These are phyloP conservation scores for Taurulus bubalis DNA, from an alignment of 2,113 vertebrate species.

Conservation along the genomic window DNA sequence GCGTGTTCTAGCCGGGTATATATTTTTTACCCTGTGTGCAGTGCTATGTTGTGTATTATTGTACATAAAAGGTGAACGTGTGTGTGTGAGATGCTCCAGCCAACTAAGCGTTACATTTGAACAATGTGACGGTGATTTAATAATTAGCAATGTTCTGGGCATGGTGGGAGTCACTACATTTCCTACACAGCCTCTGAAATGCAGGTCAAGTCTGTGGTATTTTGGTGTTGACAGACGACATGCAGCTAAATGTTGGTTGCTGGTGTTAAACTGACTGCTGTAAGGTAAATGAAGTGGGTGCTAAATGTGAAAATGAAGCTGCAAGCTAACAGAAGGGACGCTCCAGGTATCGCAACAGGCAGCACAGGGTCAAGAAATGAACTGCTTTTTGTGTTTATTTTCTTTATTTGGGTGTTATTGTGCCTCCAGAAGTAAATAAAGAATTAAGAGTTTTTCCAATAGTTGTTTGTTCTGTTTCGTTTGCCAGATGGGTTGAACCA, in stretches of 20 bases:
- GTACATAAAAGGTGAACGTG: slow-evolving; percentile 45
- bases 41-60: slow-evolving; percentile 57
- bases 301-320: slow-evolving; percentile 67
- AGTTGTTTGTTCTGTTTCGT: neutral
- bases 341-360: slow-evolving; percentile 6
- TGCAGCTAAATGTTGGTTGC: slow-evolving; percentile 28
- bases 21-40: slow-evolving; percentile 58
- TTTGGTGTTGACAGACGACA: slow-evolving; percentile 22
- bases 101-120: slow-evolving; percentile 26
- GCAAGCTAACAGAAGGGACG: slow-evolving; percentile 45
- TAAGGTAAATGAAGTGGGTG: slow-evolving; percentile 50
- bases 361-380: slow-evolving; percentile 24
- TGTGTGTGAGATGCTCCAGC: slow-evolving; percentile 37
- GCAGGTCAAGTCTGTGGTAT: slow-evolving; percentile 28
- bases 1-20: slow-evolving; percentile 40
- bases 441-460: too few relatives aligned
- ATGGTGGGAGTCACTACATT: slow-evolving; percentile 16
- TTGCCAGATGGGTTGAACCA: neutral
- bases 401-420: slow-evolving; percentile 64
- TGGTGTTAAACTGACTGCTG: slow-evolving; percentile 49
- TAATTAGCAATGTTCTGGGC: slow-evolving; percentile 35
- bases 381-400: slow-evolving; percentile 56
- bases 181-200: slow-evolving; percentile 25
- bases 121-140: slow-evolving; percentile 32
- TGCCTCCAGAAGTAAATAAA: slow-evolving; percentile 68